A percentile compares a stretch with the other conserved stretches of the same genome.
Conservation (phyloP, 1,140 invertebrate genomes). For the Amphibalanus amphitrite region DNA sequence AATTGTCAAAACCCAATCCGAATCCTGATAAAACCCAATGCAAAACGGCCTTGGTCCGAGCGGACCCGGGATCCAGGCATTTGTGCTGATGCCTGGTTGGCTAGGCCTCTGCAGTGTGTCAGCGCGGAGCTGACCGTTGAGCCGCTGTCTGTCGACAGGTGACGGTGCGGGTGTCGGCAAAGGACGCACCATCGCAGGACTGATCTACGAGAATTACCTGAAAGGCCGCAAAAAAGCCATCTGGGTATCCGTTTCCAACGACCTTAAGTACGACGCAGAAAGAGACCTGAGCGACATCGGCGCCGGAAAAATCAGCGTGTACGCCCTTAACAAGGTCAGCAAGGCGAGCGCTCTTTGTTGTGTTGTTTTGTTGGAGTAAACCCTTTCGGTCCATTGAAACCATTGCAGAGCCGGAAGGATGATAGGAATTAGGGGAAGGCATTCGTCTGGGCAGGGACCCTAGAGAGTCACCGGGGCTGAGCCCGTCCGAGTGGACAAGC, state of each 20-base stretch:
- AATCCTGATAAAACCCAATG: too few species aligned
- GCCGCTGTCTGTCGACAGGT: conserved; percentile 33
- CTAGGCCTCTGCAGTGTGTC: conserved; percentile 6
- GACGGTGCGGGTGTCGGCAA: conserved; percentile 99
- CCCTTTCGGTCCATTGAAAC: too few species aligned
- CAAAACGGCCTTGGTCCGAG: not conserved
- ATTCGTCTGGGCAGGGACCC: too few species aligned
- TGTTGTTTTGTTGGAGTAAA: too few species aligned
- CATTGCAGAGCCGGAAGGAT: too few species aligned
- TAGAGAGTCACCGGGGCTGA: too few species aligned
- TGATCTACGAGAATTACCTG: conserved; percentile 96
- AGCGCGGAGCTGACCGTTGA: conserved; percentile 11
- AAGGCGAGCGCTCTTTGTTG: too few species aligned
- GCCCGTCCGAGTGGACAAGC: too few species aligned
- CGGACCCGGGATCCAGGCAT: not conserved
- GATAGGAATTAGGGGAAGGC: too few species aligned
- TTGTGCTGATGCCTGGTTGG: not conserved
- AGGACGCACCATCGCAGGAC: conserved; percentile 91
- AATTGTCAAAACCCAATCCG: too few species aligned
- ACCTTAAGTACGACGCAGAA: conserved; percentile 95
- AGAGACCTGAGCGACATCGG: conserved; percentile 92
- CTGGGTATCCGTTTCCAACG: conserved; percentile 97
- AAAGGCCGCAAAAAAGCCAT: conserved; percentile 82
- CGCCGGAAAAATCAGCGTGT: conserved; percentile 70
- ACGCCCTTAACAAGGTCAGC: conserved; percentile 70